Base-by-base conservation (phyloP, 2,113 vertebrate genomes). In the Larimichthys polyactis region DNA sequence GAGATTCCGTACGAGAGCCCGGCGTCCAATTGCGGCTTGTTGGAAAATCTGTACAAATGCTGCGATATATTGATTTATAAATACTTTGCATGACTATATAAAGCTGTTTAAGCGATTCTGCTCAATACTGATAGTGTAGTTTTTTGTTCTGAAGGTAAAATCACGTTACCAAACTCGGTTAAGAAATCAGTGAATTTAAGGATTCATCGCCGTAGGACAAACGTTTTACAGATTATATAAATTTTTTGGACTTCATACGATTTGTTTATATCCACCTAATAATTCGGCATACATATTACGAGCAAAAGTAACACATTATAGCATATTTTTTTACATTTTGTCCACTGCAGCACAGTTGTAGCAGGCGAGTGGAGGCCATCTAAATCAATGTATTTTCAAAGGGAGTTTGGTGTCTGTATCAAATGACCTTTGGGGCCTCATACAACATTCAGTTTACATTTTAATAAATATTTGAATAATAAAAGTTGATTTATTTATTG, bases 21-120 rank as follows among this genome's bases (percentile, higher is more conserved):
- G 83, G 78, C 0, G 88, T 71, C 57, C 11, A 5, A 0, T 4
- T 0, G 55, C n/a, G 91, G 92, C 92, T 87, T 66, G 6, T 0
- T 22, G 36, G 36, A 0, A 8, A 17, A 16, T 49, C 15, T 20
- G 14, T 4, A 46, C 44, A 40, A 8, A 40, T 40, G 36, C 8
- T 40, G 36, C 36, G 36, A 40, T 40, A 9, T 40, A 40, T 8
- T 40, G 0, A 40, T 40, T 40, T 40, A 40, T 40, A 40, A 40
- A 40, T 40, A 40, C 7, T 40, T 40, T 40, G 9, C 36, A 40
- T 9, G 36, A 8, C 7, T 9, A 48, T 9, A 27, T 4, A 22
- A 0, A 11, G 0, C 1, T 5, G 16, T 49, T 51, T 9, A 2
- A 5, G 40, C 55, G 17, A 0, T 24, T 17, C 0, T 4, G 14